A percentile compares a stretch with the other conserved stretches of the same genome.
Conservation (phyloP, 2,113 vertebrate species). For the Phoxinus phoxinus region DNA sequence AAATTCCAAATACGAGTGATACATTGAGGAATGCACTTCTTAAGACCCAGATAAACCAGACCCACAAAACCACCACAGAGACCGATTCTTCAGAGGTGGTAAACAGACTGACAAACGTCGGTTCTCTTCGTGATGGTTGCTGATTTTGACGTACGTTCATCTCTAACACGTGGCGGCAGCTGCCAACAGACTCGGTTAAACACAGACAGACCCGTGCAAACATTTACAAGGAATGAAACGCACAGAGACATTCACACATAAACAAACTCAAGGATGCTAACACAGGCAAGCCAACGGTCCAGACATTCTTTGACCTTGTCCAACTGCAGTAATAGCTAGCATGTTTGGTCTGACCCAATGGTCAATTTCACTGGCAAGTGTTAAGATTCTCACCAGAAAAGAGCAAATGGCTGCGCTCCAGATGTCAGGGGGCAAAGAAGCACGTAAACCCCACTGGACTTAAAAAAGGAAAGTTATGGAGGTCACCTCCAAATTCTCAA, state of each 20-base stretch:
- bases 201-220: constrained; percentile 29
- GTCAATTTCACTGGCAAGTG: constrained; percentile 54
- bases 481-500: constrained; percentile 29
- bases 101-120: constrained; percentile 34
- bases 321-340: constrained; percentile 39
- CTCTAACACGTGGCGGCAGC: constrained; percentile 19
- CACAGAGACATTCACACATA: constrained; percentile 45
- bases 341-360: constrained; percentile 54
- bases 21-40: constrained; percentile 52
- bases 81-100: constrained; percentile 29
- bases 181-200: constrained; percentile 27
- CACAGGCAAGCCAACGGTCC: constrained; percentile 28
- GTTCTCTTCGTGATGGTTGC: background rate
- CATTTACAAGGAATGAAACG: constrained; percentile 45
- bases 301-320: constrained; percentile 47
- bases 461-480: constrained; percentile 2
- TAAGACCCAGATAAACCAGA: constrained; percentile 47
- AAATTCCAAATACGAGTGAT: constrained; percentile 68
- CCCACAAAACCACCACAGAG: constrained; percentile 41
- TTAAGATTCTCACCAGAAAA: constrained; percentile 53
- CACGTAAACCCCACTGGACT: constrained; percentile 24
- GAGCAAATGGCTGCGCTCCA: constrained; percentile 35
- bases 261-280: constrained; percentile 47
- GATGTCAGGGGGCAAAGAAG: constrained; percentile 40
- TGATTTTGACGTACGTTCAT: constrained; percentile 7